Evolutionary conservation across 2,797 vertebrate genomes (phyloP).

Genomic region (Hylomyscus alleni): DNA sequence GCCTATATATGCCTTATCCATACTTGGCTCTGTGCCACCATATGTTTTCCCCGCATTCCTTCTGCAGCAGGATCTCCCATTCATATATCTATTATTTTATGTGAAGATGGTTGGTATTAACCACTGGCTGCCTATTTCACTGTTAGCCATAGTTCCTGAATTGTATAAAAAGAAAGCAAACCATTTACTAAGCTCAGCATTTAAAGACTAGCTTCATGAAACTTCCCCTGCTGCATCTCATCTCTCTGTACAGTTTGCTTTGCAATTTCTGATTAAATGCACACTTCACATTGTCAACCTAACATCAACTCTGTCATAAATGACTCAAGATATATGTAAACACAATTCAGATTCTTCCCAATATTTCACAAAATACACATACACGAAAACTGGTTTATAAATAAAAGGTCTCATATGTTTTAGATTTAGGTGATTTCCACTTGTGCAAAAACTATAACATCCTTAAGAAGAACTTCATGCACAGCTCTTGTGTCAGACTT

Average conservation of each 20-base stretch:
- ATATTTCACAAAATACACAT: background rate
- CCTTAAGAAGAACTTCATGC: background rate
- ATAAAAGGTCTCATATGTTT: background rate
- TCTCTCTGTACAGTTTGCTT: background rate
- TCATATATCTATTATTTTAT: background rate
- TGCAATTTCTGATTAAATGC: constrained; percentile 22
- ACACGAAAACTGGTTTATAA: background rate
- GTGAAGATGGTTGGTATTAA: background rate
- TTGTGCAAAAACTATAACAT: constrained; percentile 19
- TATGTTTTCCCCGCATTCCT: background rate
- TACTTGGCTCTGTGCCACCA: background rate
- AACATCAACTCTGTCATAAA: background rate
- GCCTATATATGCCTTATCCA: background rate
- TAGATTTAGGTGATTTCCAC: constrained; percentile 20
- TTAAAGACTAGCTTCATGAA: background rate
- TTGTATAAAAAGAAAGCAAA: constrained; percentile 15
- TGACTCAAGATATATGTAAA: constrained; percentile 26
- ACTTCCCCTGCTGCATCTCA: background rate
- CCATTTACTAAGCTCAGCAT: background rate
- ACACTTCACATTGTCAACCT: background rate
- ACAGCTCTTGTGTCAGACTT: background rate
- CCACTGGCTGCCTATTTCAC: background rate
- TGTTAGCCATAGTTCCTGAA: background rate
- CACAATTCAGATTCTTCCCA: background rate
- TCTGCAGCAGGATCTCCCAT: background rate